Conservation (phyloP, 2,797 vertebrate genomes). For the Tarsius wallacei region DNA sequence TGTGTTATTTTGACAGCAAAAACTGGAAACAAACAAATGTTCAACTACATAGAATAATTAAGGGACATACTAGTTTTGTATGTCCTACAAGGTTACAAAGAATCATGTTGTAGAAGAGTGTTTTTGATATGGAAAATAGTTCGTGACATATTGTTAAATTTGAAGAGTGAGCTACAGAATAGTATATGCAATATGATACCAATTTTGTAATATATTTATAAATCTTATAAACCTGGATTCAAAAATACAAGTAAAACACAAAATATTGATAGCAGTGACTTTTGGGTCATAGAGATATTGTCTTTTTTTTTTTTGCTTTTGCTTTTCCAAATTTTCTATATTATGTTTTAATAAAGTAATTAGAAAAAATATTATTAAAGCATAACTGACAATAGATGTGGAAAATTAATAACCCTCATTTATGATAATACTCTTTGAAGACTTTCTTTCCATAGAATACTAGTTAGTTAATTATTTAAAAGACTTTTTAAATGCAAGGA, state of each 20-base stretch:
- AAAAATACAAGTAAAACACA: neutral
- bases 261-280: neutral
- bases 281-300: neutral
- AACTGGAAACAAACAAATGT: neutral
- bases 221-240: neutral
- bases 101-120: neutral
- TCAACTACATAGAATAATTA: neutral
- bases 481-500: conserved; percentile 34
- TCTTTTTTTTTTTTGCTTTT: neutral
- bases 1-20: neutral
- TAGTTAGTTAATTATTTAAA: conserved; percentile 32
- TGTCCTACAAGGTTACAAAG: neutral
- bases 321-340: neutral
- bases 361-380: conserved; percentile 48
- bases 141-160: neutral
- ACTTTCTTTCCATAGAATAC: neutral
- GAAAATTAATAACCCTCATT: neutral
- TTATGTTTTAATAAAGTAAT: conserved; percentile 12
- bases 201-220: neutral
- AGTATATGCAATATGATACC: neutral
- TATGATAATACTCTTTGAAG: conserved; percentile 17
- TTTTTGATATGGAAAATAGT: neutral
- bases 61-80: neutral
- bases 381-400: neutral
- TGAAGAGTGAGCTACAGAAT: conserved; percentile 3